phyloP scores from a whole-genome alignment of 2,888 invertebrate genomes.

The Netelia melanura region DNA sequence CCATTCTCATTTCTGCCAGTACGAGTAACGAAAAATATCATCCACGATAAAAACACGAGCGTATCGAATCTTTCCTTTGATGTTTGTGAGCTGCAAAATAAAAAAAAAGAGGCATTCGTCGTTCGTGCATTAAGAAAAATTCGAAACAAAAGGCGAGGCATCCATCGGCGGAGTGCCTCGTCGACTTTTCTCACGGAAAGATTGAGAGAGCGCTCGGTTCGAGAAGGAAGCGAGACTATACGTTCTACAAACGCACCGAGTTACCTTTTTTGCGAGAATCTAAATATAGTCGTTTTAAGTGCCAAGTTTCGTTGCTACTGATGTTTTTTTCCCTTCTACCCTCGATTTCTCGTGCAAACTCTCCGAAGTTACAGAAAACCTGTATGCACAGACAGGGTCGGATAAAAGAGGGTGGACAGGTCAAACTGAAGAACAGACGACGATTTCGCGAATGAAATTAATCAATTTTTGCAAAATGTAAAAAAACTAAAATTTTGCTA shows the following conservation, averaged over 20 bases:
- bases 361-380: constrained; percentile 6
- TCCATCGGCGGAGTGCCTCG: constrained; percentile 60
- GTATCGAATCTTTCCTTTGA: constrained; percentile 56
- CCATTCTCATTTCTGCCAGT: constrained; percentile 8
- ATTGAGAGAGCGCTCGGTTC: constrained; percentile 35
- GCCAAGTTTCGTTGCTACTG: constrained; percentile 78
- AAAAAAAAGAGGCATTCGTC: constrained; percentile 23
- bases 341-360: constrained; percentile 59
- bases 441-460: constrained; percentile 1
- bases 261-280: constrained; percentile 70
- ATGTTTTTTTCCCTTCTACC: constrained; percentile 67
- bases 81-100: constrained; percentile 37
- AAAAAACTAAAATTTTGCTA: neutral
- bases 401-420: neutral
- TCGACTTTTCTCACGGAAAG: constrained; percentile 61
- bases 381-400: neutral
- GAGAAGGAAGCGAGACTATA: constrained; percentile 16
- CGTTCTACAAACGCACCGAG: constrained; percentile 47
- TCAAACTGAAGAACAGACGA: no score
- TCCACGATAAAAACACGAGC: constrained; percentile 1
- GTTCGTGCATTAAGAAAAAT: constrained; percentile 58
- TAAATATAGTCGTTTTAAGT: constrained; percentile 77
- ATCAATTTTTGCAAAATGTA: constrained; percentile 3
- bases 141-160: constrained; percentile 56
- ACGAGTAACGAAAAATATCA: constrained; percentile 50